phyloP scores from a whole-genome alignment of 2,888 invertebrate species.

The Stegophylla sp. region DNA sequence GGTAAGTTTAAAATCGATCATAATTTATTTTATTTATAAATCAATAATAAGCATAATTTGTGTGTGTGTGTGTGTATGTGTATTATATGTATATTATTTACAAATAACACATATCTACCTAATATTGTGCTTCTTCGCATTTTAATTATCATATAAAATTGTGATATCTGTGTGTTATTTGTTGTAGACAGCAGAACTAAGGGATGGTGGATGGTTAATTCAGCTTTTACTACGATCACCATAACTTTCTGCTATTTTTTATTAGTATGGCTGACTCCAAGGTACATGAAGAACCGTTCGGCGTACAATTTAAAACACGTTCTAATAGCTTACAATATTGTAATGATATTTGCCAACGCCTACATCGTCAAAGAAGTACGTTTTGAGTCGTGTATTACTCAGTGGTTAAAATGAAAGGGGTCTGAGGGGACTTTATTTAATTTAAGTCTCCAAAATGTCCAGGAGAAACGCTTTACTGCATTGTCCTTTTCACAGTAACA shows the following conservation, averaged over 20 bases:
- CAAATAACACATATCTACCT: no score
- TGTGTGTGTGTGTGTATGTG: no score
- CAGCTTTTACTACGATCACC: conserved; percentile 19
- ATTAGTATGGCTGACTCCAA: conserved; percentile 35
- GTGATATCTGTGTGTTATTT: neutral
- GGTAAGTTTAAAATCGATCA: conserved; percentile 4
- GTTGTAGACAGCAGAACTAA: conserved; percentile 34
- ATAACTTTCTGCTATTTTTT: conserved; percentile 40
- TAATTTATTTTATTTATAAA: neutral
- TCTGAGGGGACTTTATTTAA: no score
- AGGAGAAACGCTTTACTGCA: no score
- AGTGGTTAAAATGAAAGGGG: no score
- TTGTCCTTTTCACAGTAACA: no score
- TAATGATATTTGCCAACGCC: conserved; percentile 26
- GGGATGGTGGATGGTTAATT: conserved; percentile 54
- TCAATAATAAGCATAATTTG: no score
- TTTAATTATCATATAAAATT: no score
- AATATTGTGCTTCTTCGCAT: no score
- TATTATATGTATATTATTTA: no score
- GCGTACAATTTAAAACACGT: conserved; percentile 26
- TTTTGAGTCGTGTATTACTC: no score
- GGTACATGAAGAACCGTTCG: conserved; percentile 29
- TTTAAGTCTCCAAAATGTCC: no score
- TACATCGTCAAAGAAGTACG: conserved; percentile 40
- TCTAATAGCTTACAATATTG: conserved; percentile 22